Evolutionary conservation across 2,888 invertebrate genomes (phyloP).

Genomic region (Standfussiana lucernea): DNA sequence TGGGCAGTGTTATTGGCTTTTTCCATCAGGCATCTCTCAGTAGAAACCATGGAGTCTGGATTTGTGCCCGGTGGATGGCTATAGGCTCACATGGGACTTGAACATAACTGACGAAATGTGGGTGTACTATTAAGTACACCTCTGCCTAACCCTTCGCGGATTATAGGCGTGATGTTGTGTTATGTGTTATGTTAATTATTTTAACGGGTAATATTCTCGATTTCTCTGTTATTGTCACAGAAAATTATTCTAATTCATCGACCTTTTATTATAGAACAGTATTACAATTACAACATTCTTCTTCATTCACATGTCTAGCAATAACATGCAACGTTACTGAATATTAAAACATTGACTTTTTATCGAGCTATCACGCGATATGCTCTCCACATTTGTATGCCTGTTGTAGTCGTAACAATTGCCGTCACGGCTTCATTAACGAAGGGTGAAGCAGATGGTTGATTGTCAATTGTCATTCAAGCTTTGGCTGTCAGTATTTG

Average conservation of each 20-base stretch:
- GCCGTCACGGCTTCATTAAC: slow-evolving; percentile 22
- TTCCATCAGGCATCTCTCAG: no score
- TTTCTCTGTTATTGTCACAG: neutral
- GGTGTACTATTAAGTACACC: no score
- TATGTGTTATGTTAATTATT: neutral
- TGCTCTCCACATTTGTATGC: slow-evolving; percentile 10
- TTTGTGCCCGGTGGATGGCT: no score
- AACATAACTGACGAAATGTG: no score
- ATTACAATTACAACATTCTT: slow-evolving; percentile 21
- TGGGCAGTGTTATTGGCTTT: no score
- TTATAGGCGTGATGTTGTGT: no score
- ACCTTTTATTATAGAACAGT: neutral
- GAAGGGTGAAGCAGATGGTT: slow-evolving; percentile 21
- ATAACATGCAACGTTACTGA: slow-evolving; percentile 39
- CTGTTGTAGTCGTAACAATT: slow-evolving; percentile 23
- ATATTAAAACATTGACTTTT: slow-evolving; percentile 47
- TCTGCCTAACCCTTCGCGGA: no score
- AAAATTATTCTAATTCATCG: neutral
- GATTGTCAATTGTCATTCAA: slow-evolving; percentile 18
- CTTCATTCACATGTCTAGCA: slow-evolving; percentile 24
- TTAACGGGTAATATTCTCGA: neutral
- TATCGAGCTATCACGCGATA: slow-evolving; percentile 24
- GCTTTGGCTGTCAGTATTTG: slow-evolving; percentile 3
- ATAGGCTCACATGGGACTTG: no score
- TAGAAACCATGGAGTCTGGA: no score